Percentiles rank a stretch among this genome's conserved stretches.
Conservation (phyloP, 2,113 vertebrate species). For the Catharus minimus region DNA sequence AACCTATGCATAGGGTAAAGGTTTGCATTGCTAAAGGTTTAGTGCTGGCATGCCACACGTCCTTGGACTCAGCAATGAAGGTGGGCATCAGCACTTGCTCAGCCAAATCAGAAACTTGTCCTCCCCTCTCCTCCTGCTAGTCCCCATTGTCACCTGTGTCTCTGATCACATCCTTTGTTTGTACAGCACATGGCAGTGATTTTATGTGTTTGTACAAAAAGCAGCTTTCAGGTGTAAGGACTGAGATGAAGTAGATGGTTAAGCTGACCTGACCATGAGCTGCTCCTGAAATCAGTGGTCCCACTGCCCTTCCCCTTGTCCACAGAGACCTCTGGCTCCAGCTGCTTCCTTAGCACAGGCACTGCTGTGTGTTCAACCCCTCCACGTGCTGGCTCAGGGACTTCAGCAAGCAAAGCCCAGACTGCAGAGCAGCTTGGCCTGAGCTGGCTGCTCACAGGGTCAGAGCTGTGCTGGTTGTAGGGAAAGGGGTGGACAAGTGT, state of each 20-base stretch:
- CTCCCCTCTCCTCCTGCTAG: neutral
- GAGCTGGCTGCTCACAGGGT: neutral
- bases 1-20: neutral
- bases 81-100: neutral
- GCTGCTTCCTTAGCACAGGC: neutral
- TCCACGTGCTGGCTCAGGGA: rapidly evolving
- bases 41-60: neutral
- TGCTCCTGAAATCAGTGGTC: neutral
- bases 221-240: neutral
- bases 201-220: neutral
- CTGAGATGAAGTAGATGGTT: neutral
- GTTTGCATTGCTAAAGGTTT: neutral
- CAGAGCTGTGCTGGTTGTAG: neutral
- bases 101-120: neutral
- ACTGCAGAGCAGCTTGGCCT: neutral
- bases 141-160: neutral
- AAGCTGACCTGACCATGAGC: neutral
- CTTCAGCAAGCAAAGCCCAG: neutral
- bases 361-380: neutral
- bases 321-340: neutral
- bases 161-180: neutral
- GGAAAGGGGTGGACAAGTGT: neutral
- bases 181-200: neutral
- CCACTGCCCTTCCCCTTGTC: rapidly evolving
- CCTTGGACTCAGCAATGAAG: neutral